phyloP scores from a whole-genome alignment of 2,113 vertebrate species.

The Phyllostomus discolor region DNA sequence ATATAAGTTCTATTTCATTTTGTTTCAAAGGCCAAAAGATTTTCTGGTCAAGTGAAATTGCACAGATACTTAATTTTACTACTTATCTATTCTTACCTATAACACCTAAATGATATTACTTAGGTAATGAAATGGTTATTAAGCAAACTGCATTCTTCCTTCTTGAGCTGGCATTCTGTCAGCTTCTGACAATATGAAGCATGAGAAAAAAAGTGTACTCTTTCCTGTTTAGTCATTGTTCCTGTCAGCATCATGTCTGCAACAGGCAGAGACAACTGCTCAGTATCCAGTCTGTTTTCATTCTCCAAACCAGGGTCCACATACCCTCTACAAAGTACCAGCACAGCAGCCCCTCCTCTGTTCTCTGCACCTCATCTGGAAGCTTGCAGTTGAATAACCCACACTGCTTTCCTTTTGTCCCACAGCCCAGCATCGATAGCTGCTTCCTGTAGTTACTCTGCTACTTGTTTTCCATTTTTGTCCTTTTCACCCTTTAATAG shows the following conservation, averaged over 20 bases:
- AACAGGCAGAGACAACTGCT: not conserved
- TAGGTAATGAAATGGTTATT: not conserved
- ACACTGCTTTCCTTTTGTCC: not conserved
- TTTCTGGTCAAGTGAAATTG: not conserved
- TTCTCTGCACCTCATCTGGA: rapidly evolving
- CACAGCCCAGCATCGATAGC: rapidly evolving
- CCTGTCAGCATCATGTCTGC: not conserved
- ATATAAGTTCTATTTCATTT: not conserved
- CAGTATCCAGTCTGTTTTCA: not conserved
- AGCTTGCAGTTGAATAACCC: not conserved
- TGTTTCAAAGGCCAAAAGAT: not conserved
- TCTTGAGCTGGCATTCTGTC: not conserved
- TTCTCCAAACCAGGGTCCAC: rapidly evolving
- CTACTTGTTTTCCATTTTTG: not conserved
- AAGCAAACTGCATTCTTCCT: not conserved
- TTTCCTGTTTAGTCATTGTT: not conserved
- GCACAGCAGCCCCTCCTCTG: rapidly evolving
- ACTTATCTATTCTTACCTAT: not conserved
- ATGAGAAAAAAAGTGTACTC: not conserved
- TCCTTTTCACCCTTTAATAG: not conserved
- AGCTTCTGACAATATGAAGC: not conserved
- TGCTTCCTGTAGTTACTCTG: not conserved
- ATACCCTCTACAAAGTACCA: not conserved
- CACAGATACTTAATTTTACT: not conserved
- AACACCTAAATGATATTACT: not conserved